A percentile compares a stretch with the other conserved stretches of the same genome.
Evolutionary conservation across 2,888 invertebrate genomes (phyloP).

Genomic region (Heliothis peltigera): DNA sequence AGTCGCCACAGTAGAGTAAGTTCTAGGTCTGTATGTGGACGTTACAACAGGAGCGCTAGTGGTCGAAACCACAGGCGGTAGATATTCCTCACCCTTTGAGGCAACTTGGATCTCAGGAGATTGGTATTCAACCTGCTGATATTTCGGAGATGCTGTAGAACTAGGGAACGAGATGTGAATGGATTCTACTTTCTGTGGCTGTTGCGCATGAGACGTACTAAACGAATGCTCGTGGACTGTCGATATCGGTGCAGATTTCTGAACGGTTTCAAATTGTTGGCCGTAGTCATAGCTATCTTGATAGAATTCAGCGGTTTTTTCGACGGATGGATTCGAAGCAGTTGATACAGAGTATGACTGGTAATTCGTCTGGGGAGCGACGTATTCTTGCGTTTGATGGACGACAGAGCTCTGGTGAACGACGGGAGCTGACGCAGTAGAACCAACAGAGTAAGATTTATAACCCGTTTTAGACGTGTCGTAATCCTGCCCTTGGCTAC

Average conservation of each 20-base stretch:
- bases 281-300: conserved; percentile 71
- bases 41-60: conserved; percentile 69
- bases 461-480: conserved; percentile 72
- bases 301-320: conserved; percentile 52
- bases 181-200: conserved; percentile 77
- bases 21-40: conserved; percentile 76
- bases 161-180: conserved; percentile 77
- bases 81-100: conserved; percentile 83
- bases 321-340: conserved; percentile 65
- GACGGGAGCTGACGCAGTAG: conserved; percentile 73
- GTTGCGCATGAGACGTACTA: conserved; percentile 72
- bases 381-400: conserved; percentile 71
- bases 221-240: conserved; percentile 68
- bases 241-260: conserved; percentile 61
- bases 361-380: conserved; percentile 73
- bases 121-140: conserved; percentile 76
- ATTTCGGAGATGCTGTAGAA: conserved; percentile 70
- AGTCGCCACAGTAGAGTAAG: conserved; percentile 72
- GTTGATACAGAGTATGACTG: conserved; percentile 74
- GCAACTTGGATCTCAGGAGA: conserved; percentile 82
- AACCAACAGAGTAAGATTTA: conserved; percentile 71
- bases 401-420: conserved; percentile 73
- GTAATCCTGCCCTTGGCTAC: conserved; percentile 70
- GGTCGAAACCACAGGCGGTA: conserved; percentile 77
- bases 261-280: conserved; percentile 65